These are phyloP conservation scores for Drosophila kanapiae DNA, from an alignment of 1,140 invertebrate species.

Conservation along the genomic window DNA sequence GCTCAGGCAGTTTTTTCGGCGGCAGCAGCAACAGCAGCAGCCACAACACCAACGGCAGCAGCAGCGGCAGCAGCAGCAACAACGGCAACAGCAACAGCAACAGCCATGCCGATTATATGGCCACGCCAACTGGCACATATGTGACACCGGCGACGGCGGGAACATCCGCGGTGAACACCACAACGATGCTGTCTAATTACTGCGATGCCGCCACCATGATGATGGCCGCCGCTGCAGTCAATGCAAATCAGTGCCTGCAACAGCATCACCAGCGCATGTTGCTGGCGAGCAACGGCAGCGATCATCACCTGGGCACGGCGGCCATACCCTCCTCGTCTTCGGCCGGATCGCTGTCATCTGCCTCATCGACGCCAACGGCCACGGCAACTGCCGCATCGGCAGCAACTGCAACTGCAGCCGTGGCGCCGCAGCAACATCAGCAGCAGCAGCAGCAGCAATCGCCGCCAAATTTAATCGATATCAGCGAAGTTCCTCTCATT, in stretches of 20 bases:
- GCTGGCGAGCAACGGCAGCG: slow-evolving; percentile 49
- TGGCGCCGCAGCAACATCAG: slow-evolving; percentile 44
- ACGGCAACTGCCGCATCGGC: slow-evolving; percentile 36
- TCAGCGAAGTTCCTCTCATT: slow-evolving; percentile 85
- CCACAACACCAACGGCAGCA: slow-evolving; percentile 11
- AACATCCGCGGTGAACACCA: slow-evolving; percentile 67
- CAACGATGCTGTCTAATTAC: slow-evolving; percentile 84
- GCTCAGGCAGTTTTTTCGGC: slow-evolving; percentile 59
- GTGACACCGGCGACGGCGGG: slow-evolving; percentile 60
- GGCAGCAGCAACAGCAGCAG: slow-evolving; percentile 43
- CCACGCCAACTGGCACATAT: slow-evolving; percentile 61
- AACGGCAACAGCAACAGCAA: slow-evolving; percentile 36
- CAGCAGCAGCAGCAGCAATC: slow-evolving; percentile 57
- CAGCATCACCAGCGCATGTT: slow-evolving; percentile 79
- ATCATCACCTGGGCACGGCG: slow-evolving; percentile 47
- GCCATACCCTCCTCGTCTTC: slow-evolving; percentile 54
- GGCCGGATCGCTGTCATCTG: slow-evolving; percentile 71
- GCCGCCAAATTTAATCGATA: slow-evolving; percentile 85
- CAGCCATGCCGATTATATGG: slow-evolving; percentile 59
- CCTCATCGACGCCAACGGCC: slow-evolving; percentile 73
- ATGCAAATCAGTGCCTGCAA: slow-evolving; percentile 84
- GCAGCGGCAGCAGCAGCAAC: slow-evolving; percentile 24
- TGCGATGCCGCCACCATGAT: slow-evolving; percentile 84
- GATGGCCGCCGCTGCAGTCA: slow-evolving; percentile 84
- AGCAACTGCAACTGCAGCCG: slow-evolving; percentile 40